Percentiles rank a stretch among this genome's conserved stretches.
Evolutionary conservation across 2,113 vertebrate genomes (phyloP).

Genomic region (Dasypus novemcinctus): DNA sequence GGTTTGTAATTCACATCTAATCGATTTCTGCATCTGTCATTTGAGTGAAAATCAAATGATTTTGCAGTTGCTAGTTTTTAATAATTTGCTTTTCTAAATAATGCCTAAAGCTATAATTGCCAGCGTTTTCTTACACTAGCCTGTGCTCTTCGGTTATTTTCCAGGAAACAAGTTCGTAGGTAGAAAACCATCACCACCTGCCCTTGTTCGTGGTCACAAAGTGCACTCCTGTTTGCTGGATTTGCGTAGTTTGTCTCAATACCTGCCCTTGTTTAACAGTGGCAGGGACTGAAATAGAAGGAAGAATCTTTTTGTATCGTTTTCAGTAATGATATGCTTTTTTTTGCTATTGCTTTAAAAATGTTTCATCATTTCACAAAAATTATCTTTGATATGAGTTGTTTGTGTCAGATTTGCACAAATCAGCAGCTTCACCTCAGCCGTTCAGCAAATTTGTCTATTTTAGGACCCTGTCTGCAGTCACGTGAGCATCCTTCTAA

Average conservation of each 20-base stretch:
- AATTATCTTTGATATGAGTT: background rate
- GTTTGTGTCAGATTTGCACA: background rate
- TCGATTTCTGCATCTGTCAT: background rate
- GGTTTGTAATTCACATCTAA: background rate
- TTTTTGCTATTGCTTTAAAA: background rate
- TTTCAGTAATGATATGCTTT: background rate
- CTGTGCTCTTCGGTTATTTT: background rate
- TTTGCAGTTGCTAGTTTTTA: background rate
- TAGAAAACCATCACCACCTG: background rate
- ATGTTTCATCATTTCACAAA: background rate
- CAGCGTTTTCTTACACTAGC: rapidly evolving
- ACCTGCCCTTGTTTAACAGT: too few relatives aligned
- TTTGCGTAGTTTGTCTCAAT: too few relatives aligned
- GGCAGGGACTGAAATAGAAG: background rate
- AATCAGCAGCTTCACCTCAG: background rate
- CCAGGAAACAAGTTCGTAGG: background rate
- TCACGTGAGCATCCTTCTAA: background rate
- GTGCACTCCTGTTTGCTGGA: background rate
- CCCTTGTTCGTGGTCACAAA: background rate
- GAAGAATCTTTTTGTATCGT: rapidly evolving
- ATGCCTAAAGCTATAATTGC: background rate
- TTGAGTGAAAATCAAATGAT: background rate
- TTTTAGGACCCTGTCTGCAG: background rate
- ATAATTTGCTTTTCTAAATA: background rate
- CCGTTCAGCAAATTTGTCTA: background rate